Conservation (phyloP, 2,113 vertebrate species). For the Perca schrenkii region DNA sequence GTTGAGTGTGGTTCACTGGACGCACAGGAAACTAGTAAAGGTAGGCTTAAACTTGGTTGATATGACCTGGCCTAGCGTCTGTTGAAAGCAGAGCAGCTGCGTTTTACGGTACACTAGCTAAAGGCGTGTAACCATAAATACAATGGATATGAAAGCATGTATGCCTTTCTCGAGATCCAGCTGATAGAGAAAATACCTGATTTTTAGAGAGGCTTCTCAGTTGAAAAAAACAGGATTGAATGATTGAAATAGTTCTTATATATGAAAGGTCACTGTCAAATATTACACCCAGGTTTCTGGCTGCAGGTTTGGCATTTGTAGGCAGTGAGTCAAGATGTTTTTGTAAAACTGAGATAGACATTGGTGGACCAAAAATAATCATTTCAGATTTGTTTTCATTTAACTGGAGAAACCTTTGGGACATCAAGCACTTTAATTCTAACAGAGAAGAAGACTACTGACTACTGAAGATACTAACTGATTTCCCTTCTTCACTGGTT, state of each 20-base stretch:
- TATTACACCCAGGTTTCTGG: neutral
- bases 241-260: neutral
- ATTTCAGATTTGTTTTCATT: neutral
- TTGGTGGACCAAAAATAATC: neutral
- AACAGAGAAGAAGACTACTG: neutral
- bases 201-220: too few relatives aligned
- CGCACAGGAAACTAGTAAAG: too few relatives aligned
- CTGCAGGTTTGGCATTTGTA: neutral
- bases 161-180: neutral
- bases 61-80: too few relatives aligned
- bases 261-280: neutral
- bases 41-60: too few relatives aligned
- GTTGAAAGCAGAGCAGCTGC: too few relatives aligned
- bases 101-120: too few relatives aligned
- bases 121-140: too few relatives aligned
- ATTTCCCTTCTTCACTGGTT: neutral
- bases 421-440: neutral
- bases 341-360: neutral
- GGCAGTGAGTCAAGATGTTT: neutral
- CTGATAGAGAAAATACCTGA: neutral
- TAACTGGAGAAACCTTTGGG: neutral
- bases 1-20: too few relatives aligned
- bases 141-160: neutral
- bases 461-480: too few relatives aligned
- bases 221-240: neutral